Evolutionary conservation across 30 jellyfish, hydroid and myxozoan species (phyloP), one percentile per base, ranked within the genome.

Genomic region (Hydractinia symbiolongicarpus): DNA sequence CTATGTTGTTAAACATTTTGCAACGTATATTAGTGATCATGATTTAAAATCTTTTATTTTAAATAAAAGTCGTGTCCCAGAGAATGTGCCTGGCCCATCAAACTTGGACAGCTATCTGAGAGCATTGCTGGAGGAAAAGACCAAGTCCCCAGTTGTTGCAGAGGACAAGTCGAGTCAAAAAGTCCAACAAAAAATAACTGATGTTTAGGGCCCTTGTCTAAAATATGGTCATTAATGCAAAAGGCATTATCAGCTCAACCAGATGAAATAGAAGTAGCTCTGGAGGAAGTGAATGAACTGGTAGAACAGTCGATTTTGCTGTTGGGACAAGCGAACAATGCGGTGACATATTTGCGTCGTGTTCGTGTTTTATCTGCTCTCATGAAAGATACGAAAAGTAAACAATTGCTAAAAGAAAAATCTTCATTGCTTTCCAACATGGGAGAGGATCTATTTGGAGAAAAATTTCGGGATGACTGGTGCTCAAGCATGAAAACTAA

Each of bases 121-220:
- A 62, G 73, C 16, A 40, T 50, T 62, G 50, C 73, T 62, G 5
- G 73, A 62, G 73, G 73, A 62, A 50, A 62, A 62, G 30, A 62
- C 16, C 73, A 62, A 62, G 73, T 15, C 73, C 16, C 16, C 16
- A 62, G 73, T 15, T 40, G 16, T 62, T 40, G 16, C 73, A 62
- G 30, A 40, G 16, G 73, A 62, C 30, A 62, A 62, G 30, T 15
- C 30, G 50, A 40, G 16, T 40, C 16, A 62, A 62, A 62, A 62
- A 62, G 30, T 62, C 30, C 73, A 62, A 9, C 50, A 62, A 40
- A 62, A 62, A 50, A 62, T 40, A 40, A 40, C 30, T 15, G 50
- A 62, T 62, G 50, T 62, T 15, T 50, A 50, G 73, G 73, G 30
- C 73, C 73, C 16, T 50, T 62, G 16, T 62, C 73, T 62, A 62